These are phyloP conservation scores for Ephestia elutella DNA, from an alignment of 1,140 invertebrate species.

Conservation along the genomic window DNA sequence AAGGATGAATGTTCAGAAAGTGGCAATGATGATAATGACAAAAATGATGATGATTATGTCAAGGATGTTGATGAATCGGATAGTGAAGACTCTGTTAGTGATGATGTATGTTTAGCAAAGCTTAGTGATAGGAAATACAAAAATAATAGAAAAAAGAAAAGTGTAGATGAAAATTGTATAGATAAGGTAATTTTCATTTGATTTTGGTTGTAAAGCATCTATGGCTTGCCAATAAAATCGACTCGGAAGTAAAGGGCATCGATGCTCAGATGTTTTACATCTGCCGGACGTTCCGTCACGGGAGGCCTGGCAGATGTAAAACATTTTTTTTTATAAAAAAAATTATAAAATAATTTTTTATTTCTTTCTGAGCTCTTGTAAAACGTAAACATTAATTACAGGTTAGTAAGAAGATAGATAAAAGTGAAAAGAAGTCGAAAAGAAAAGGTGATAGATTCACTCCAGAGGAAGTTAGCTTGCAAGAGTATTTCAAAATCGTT, in stretches of 20 bases:
- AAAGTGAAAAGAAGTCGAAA: neutral
- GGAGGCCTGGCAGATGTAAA: too few species aligned
- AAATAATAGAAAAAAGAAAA: neutral
- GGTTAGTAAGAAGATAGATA: neutral
- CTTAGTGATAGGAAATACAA: neutral
- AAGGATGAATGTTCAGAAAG: neutral
- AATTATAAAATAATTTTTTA: too few species aligned
- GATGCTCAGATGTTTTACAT: too few species aligned
- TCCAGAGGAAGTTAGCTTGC: slow-evolving; percentile 18
- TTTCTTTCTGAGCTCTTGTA: neutral
- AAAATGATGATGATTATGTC: neutral
- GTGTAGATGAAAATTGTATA: neutral
- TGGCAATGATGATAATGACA: neutral
- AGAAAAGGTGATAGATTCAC: slow-evolving; percentile 13
- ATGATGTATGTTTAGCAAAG: neutral
- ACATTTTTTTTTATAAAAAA: too few species aligned
- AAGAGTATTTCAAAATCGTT: slow-evolving; percentile 21
- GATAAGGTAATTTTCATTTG: neutral
- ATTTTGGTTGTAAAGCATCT: too few species aligned
- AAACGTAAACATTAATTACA: neutral
- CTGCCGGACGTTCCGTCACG: too few species aligned
- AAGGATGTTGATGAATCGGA: neutral
- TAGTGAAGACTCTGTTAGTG: neutral
- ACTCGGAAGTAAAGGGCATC: too few species aligned
- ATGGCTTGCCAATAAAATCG: too few species aligned